Percentiles rank a stretch among this genome's conserved stretches.
Evolutionary conservation across 2,888 invertebrate species (phyloP).

Genomic region (Ctena decussata): DNA sequence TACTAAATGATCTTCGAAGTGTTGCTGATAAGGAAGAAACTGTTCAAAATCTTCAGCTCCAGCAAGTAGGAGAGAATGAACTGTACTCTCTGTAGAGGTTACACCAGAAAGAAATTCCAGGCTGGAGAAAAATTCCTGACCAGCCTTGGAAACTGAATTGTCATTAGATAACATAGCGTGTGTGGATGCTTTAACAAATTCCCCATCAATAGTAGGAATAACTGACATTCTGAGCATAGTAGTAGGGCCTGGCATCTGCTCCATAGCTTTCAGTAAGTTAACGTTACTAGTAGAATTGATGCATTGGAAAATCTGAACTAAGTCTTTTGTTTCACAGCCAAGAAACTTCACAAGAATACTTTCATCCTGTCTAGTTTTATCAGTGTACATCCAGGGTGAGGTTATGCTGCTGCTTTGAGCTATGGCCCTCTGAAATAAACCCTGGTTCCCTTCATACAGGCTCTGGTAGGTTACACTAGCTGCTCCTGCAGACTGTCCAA

Average conservation of each 20-base stretch:
- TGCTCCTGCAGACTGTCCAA: not conserved
- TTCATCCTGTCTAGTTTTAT: not conserved
- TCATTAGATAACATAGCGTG: not conserved
- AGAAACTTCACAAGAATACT: not conserved
- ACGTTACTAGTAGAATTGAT: not conserved
- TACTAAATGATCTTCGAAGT: not conserved
- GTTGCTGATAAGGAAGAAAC: not conserved
- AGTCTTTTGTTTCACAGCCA: not conserved
- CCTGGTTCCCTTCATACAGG: not conserved
- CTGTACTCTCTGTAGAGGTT: not conserved
- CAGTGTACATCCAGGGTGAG: not conserved
- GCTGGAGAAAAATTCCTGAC: conserved; percentile 4
- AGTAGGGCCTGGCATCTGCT: not conserved
- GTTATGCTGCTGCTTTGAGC: not conserved
- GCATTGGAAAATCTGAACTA: not conserved
- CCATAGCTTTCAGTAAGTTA: not conserved
- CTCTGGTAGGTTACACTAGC: not conserved
- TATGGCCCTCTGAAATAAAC: not conserved
- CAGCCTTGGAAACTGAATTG: not conserved
- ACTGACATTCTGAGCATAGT: not conserved
- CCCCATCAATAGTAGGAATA: not conserved
- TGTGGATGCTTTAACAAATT: not conserved
- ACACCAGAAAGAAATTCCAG: not conserved
- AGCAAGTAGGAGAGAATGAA: not conserved
- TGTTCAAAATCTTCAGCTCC: not conserved